These are phyloP conservation scores for Herminia tarsipennalis DNA, from an alignment of 2,888 invertebrate genomes.

Conservation along the genomic window DNA sequence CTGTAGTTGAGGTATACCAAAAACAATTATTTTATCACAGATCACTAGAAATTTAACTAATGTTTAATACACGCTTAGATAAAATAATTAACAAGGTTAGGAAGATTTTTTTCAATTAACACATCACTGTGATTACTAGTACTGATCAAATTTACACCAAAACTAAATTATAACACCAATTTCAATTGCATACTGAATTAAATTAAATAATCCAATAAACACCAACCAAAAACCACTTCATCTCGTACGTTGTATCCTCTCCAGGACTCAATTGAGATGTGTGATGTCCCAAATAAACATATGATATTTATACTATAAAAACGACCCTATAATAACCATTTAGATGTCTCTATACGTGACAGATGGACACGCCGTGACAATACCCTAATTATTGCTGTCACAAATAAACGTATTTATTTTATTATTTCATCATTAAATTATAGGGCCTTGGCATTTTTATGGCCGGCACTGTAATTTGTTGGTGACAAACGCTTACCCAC, in stretches of 20 bases:
- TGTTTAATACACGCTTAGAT: too few relatives aligned
- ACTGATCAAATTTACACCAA: too few relatives aligned
- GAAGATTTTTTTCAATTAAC: too few relatives aligned
- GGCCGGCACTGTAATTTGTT: conserved; percentile 52
- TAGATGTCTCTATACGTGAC: conserved; percentile 62
- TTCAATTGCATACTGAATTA: too few relatives aligned
- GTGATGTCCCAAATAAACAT: conserved; percentile 59
- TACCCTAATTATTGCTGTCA: conserved; percentile 74
- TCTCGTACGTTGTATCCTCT: conserved; percentile 54
- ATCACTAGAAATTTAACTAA: too few relatives aligned
- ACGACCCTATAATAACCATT: conserved; percentile 62
- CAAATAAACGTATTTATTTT: conserved; percentile 64
- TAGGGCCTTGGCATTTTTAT: conserved; percentile 60
- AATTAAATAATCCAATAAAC: conserved; percentile 22
- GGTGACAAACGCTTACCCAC: conserved; percentile 45
- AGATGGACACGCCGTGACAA: conserved; percentile 72
- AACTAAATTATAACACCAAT: too few relatives aligned
- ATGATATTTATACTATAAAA: conserved; percentile 73
- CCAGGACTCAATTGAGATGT: conserved; percentile 60
- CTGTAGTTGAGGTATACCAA: too few relatives aligned
- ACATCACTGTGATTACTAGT: too few relatives aligned
- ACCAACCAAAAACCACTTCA: conserved; percentile 68
- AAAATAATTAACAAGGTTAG: too few relatives aligned
- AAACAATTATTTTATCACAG: too few relatives aligned
- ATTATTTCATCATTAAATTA: conserved; percentile 49